Evolutionary conservation across 2,113 vertebrate genomes (phyloP).

Genomic region (Pionites leucogaster): DNA sequence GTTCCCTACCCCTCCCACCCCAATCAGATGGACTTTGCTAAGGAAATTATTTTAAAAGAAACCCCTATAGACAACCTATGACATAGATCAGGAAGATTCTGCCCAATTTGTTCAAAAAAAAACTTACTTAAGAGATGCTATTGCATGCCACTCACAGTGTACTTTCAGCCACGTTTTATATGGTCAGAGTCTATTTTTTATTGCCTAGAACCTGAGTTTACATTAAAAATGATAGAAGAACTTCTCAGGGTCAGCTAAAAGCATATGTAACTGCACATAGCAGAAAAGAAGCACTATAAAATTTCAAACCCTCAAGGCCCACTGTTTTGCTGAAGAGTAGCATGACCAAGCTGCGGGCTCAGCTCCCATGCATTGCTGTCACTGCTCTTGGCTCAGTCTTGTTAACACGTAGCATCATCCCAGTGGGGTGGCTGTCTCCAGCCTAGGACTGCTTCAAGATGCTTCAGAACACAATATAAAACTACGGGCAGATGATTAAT

Average conservation of each 20-base stretch:
- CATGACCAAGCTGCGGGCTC: neutral
- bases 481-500: neutral
- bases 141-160: neutral
- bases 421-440: rapidly evolving
- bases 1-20: neutral
- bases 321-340: neutral
- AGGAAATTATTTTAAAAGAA: constrained; percentile 30
- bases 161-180: neutral
- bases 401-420: rapidly evolving
- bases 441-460: neutral
- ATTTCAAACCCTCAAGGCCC: neutral
- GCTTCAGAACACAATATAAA: neutral
- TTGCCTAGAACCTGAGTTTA: neutral
- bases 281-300: neutral
- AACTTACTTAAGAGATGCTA: neutral
- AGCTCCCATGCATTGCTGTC: rapidly evolving
- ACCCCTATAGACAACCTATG: constrained; percentile 27
- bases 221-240: neutral
- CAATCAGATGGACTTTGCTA: neutral
- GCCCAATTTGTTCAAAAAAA: neutral
- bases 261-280: neutral
- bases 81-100: neutral
- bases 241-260: neutral
- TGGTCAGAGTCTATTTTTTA: neutral
- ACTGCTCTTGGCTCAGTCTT: neutral